Percentiles rank a stretch among this genome's conserved stretches.
Evolutionary conservation across 1,140 invertebrate species (phyloP).

Genomic region (Polypedilum vanderplanki): DNA sequence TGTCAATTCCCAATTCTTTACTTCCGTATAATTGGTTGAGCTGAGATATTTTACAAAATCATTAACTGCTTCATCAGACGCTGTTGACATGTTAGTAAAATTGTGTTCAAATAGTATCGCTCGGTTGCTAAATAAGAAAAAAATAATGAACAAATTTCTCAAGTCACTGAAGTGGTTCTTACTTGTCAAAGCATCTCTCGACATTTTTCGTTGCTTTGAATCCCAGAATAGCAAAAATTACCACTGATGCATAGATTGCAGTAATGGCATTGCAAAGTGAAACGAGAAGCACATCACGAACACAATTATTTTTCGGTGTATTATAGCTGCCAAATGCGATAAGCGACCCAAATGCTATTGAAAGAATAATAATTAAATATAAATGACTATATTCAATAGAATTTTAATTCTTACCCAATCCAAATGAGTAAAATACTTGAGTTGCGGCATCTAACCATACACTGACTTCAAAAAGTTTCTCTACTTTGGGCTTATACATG

Average conservation of each 20-base stretch:
- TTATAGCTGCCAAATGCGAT: slow-evolving; percentile 90
- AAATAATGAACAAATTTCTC: slow-evolving; percentile 27
- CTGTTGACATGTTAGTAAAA: slow-evolving; percentile 47
- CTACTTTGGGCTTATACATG: slow-evolving; percentile 87
- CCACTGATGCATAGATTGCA: slow-evolving; percentile 88
- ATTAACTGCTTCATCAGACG: slow-evolving; percentile 50
- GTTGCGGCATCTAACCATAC: slow-evolving; percentile 93
- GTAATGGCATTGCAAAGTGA: slow-evolving; percentile 86
- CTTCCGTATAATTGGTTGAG: slow-evolving; percentile 38
- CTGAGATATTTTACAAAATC: slow-evolving; percentile 44
- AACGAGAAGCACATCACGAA: slow-evolving; percentile 80
- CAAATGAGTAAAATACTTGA: slow-evolving; percentile 93
- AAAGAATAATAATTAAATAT: too few species aligned
- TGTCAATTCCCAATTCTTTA: slow-evolving; percentile 49
- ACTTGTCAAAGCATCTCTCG: slow-evolving; percentile 68
- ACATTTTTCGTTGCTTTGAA: slow-evolving; percentile 79
- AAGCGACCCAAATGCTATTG: slow-evolving; percentile 74
- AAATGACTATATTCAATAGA: too few species aligned
- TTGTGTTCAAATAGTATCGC: slow-evolving; percentile 49
- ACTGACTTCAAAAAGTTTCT: slow-evolving; percentile 68
- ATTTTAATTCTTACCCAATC: slow-evolving; percentile 45
- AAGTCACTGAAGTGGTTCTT: slow-evolving; percentile 42
- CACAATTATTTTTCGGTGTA: slow-evolving; percentile 82
- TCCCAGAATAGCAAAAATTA: slow-evolving; percentile 80
- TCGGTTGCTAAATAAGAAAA: slow-evolving; percentile 49